Evolutionary conservation across 64 coral and sea anemone genomes (phyloP), one percentile per base, ranked within the genome.

Genomic region (Montipora efflorescens): DNA sequence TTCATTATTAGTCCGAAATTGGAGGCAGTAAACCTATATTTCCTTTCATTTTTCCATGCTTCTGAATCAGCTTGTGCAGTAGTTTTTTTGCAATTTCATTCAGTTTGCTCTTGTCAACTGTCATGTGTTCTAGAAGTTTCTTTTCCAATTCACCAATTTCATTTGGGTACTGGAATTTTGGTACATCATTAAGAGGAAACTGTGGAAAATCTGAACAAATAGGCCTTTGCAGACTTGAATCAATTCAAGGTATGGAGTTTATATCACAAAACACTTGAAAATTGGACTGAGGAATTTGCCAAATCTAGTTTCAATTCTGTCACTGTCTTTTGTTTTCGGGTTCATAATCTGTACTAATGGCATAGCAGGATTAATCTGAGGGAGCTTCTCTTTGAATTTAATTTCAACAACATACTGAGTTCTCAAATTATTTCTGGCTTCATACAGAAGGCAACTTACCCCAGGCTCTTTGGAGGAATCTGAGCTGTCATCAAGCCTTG

Each of bases 81-180:
- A 46, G 93, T 95, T 49, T 90, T 83, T 59, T 90, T 95, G 0
- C 80, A 83, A 94, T 94, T 21, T 94, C 53, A 84, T 94, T 89
- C 19, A 94, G 20, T 83, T 90, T 89, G 55, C n/a, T 70, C 43
- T 82, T 74, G 47, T 76, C 69, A 13, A 90, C 87, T 21, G 47
- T 77, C 3, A 78, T 4, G 11, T 58, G 15, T 5, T 59, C 20
- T 59, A 20, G 14, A 23, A 77, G 71, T n/a, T 78, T 25, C 14
- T 46, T 78, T 57, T 45, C 74, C 5, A 19, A 1, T 78, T 75
- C 64, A 74, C 74, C 8, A 77, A 75, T 75, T 55, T 49, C 14
- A 53, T 55, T 79, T 52, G 77, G 15, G 48, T n/a, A 22, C 8
- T 55, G 48, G n/a, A 55, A 52, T 20, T 78, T 18, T 48, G 7